A percentile compares a stretch with the other conserved stretches of the same genome.
These are phyloP conservation scores for Pangasius krempfi DNA, from an alignment of 2,797 vertebrate genomes.

Conservation along the genomic window DNA sequence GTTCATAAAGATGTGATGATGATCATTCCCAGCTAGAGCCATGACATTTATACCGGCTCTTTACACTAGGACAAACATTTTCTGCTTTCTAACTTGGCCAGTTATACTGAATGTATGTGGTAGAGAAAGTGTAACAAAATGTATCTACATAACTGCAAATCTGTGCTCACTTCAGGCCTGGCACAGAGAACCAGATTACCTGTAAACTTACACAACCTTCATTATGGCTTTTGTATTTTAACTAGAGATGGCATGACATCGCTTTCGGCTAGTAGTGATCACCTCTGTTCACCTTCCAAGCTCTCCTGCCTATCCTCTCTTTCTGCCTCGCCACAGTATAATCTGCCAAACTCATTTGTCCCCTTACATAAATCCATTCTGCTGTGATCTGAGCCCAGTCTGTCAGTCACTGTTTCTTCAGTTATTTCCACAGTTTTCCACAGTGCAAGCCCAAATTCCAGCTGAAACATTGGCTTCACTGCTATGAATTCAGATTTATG, in stretches of 20 bases:
- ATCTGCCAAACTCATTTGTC: conserved; percentile 7
- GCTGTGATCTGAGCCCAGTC: conserved; percentile 16
- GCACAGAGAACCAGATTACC: neutral
- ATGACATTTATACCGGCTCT: neutral
- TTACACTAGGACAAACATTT: neutral
- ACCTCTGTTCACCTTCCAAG: neutral
- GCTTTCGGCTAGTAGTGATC: neutral
- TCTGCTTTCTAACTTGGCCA: neutral
- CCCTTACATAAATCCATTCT: conserved; percentile 22
- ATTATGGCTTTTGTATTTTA: conserved; percentile 57
- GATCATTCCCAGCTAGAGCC: neutral
- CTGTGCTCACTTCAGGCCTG: conserved; percentile 23
- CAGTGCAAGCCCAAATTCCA: conserved; percentile 1
- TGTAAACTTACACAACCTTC: conserved; percentile 15
- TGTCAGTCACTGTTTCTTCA: conserved; percentile 1
- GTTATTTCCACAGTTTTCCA: conserved; percentile 15
- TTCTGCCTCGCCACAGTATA: conserved; percentile 14
- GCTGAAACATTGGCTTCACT: neutral
- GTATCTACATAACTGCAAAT: conserved; percentile 1
- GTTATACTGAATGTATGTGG: neutral
- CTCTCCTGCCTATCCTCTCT: conserved; percentile 33
- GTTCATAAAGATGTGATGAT: neutral
- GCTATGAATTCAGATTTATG: neutral
- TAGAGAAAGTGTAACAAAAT: neutral
- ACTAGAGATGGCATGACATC: neutral